Base-by-base conservation (phyloP, 1,140 invertebrate genomes). In the Drosophila eugracilis region DNA sequence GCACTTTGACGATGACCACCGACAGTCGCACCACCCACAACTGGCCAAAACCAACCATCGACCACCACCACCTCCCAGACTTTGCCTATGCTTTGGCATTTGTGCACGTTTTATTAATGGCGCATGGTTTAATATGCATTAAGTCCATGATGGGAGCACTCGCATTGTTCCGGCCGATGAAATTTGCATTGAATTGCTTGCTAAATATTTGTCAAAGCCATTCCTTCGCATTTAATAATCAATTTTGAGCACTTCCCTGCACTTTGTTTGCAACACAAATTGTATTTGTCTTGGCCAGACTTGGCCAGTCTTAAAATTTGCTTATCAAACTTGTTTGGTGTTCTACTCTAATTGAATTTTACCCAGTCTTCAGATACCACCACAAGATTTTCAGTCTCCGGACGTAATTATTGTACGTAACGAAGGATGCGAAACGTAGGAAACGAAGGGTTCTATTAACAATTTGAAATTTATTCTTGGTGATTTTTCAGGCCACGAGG, bases 91-190 rank as follows among this genome's bases (percentile, higher is more conserved):
- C 34, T 78, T 67, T 65, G 54, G 74, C 78, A 84, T 83, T 83
- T 78, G 75, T 84, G 79, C 79, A 83, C 79, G 79, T 84, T 78
- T 78, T 52, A 65, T 69, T 78, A 83, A 81, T 75, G 58, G 49
- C 49, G 60, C 42, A 59, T 65, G 54, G 53, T 66, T 55, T 59
- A 78, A 78, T 83, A 70, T 78, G 69, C 75, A 78, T 83, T 69
- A 52, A 74, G 72, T 53, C 48, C 69, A 39, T 65, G 60, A 67
- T 66, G 63, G 59, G 36, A 41, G 42, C 41, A 66, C 65, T 65
- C 37, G 57, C 65, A 67, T 69, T 69, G 65, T 75, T 66, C 47
- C 22, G 58, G 48, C 49, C 37, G 66, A 57, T 70, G 66, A 70
- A 57, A 70, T 70, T 70, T 70, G 66, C 66, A 70, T 70, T 70